Percentiles rank a stretch among this genome's conserved stretches.
Conservation (phyloP, 1,140 invertebrate species). For the Andrena cerasifolii region DNA sequence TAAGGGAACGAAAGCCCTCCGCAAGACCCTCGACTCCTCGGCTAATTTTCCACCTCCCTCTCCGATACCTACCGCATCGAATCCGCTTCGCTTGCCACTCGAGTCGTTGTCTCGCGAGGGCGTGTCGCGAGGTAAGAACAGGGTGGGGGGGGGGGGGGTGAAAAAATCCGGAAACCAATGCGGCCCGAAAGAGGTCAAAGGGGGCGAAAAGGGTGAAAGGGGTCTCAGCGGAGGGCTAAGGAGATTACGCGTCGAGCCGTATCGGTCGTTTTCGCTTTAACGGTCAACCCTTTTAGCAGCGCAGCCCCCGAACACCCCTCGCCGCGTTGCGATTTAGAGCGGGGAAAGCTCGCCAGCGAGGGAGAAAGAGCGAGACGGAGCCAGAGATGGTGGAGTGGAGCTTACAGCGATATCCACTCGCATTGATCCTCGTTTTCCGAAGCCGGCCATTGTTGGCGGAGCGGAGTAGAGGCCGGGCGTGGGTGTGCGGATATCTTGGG, state of each 20-base stretch:
- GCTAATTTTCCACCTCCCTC: too few species aligned
- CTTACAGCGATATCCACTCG: slow-evolving; percentile 67
- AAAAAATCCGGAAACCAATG: slow-evolving; percentile 55
- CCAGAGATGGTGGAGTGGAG: neutral
- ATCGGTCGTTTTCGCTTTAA: slow-evolving; percentile 61
- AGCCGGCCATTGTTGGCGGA: slow-evolving; percentile 56
- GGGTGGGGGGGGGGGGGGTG: neutral
- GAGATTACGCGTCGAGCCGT: slow-evolving; percentile 44
- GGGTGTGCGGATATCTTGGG: slow-evolving; percentile 27
- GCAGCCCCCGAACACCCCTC: slow-evolving; percentile 53
- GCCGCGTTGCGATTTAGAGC: slow-evolving; percentile 53
- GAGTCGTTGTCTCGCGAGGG: neutral
- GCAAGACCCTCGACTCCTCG: too few species aligned
- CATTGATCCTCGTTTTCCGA: slow-evolving; percentile 59
- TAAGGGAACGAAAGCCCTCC: too few species aligned
- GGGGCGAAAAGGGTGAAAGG: slow-evolving; percentile 32
- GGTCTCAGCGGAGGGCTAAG: slow-evolving; percentile 37
- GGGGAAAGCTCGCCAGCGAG: neutral
- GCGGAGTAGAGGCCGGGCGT: slow-evolving; percentile 11
- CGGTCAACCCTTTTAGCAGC: slow-evolving; percentile 67
- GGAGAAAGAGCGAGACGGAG: too few species aligned
- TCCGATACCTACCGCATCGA: too few species aligned
- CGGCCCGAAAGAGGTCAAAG: slow-evolving; percentile 29
- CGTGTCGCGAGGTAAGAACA: neutral
- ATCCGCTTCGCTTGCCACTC: neutral